Evolutionary conservation across 2,113 vertebrate genomes (phyloP).

Genomic region (Stictonetta naevosa): DNA sequence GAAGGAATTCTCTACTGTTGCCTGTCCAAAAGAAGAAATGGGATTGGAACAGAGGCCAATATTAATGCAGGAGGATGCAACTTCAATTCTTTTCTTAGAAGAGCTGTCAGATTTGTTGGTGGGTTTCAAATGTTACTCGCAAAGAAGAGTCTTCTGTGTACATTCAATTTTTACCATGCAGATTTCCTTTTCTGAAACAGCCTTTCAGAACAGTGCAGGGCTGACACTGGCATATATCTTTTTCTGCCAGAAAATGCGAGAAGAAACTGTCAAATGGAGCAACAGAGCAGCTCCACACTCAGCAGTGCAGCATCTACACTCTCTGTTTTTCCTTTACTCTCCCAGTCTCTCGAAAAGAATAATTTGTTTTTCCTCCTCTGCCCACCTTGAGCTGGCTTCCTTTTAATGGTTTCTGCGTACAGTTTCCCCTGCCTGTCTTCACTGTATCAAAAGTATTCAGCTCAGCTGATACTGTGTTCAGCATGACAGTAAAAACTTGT

Average conservation of each 20-base stretch:
- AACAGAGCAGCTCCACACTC: not conserved
- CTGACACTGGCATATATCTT: not conserved
- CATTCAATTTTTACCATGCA: constrained; percentile 47
- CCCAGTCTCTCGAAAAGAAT: not conserved
- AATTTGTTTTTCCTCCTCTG: not conserved
- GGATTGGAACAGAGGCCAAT: constrained; percentile 87
- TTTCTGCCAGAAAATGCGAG: not conserved
- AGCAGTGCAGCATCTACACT: not conserved
- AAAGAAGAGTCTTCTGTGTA: constrained; percentile 1
- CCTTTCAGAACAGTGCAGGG: not conserved
- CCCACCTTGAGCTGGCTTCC: constrained; percentile 21
- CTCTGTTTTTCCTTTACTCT: not conserved
- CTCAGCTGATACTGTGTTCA: not conserved
- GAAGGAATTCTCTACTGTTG: constrained; percentile 98
- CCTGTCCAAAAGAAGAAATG: constrained; percentile 86
- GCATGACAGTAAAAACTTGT: constrained; percentile 5
- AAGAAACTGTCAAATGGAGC: not conserved
- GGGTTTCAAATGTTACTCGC: constrained; percentile 56
- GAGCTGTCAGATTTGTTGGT: constrained; percentile 97
- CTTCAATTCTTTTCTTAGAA: constrained; percentile 97
- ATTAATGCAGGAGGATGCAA: constrained; percentile 98
- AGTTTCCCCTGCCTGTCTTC: not conserved
- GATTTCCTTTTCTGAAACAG: constrained; percentile 27
- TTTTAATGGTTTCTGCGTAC: not conserved
- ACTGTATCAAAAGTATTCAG: not conserved